Conservation (phyloP, 92 coral and sea anemone genomes). For the Parazoanthus swiftii region DNA sequence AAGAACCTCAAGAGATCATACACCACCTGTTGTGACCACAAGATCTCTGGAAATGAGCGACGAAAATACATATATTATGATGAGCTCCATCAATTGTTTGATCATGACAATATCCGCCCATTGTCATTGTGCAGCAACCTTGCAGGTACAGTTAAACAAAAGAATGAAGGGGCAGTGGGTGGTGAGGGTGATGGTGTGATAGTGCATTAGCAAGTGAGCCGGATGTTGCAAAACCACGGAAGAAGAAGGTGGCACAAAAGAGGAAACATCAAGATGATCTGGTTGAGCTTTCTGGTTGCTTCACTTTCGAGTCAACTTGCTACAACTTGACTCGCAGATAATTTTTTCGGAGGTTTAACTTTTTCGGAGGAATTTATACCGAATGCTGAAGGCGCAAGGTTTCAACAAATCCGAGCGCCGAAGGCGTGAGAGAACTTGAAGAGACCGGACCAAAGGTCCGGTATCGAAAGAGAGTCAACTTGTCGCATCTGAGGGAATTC, state of each 20-base stretch:
- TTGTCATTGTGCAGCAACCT: constrained; percentile 37
- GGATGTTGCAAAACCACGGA: neutral
- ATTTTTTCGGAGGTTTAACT: too few relatives aligned
- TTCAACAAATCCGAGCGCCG: too few relatives aligned
- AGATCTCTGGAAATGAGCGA: constrained; percentile 42
- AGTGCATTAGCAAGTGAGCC: neutral
- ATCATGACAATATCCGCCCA: constrained; percentile 23
- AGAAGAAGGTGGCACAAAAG: constrained; percentile 18
- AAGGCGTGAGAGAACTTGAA: too few relatives aligned
- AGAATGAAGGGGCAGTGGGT: neutral
- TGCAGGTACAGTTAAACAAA: constrained; percentile 33
- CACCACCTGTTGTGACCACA: constrained; percentile 42
- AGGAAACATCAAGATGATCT: constrained; percentile 41
- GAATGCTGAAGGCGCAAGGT: too few relatives aligned
- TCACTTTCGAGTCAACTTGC: too few relatives aligned
- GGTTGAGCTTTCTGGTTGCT: constrained; percentile 14
- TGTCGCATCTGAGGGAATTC: too few relatives aligned
- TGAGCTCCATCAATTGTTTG: constrained; percentile 42
- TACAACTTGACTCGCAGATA: too few relatives aligned
- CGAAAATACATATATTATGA: constrained; percentile 45
- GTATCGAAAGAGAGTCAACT: too few relatives aligned
- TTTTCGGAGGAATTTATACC: too few relatives aligned
- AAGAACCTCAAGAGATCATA: constrained; percentile 50
- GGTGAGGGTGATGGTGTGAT: neutral
- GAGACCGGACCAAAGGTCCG: too few relatives aligned